Conservation (phyloP, 2,888 invertebrate species). For the Chrysolina haemoptera region DNA sequence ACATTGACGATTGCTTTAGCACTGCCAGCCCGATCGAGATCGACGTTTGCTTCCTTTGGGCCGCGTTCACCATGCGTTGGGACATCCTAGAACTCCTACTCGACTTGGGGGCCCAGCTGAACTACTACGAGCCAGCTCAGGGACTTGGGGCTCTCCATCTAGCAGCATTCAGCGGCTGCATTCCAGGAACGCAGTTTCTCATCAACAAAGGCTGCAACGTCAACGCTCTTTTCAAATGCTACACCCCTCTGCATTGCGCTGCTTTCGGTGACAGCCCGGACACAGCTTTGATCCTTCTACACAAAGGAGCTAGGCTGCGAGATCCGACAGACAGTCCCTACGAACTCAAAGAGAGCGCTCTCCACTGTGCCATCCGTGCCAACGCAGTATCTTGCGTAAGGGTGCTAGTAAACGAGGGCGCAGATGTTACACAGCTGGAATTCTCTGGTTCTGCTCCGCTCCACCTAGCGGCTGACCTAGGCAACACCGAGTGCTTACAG, state of each 20-base stretch:
- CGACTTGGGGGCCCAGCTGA: constrained; percentile 46
- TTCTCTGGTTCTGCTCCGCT: constrained; percentile 86
- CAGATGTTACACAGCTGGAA: constrained; percentile 82
- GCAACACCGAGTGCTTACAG: constrained; percentile 80
- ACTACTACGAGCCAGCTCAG: constrained; percentile 78
- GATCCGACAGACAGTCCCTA: constrained; percentile 75
- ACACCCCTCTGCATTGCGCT: constrained; percentile 90
- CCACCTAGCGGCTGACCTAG: constrained; percentile 86
- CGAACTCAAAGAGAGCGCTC: constrained; percentile 80
- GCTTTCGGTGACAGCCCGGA: constrained; percentile 89
- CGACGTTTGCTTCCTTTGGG: constrained; percentile 81
- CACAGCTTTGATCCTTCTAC: constrained; percentile 83
- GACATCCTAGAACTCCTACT: constrained; percentile 77
- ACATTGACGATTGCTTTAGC: constrained; percentile 70
- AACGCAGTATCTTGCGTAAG: constrained; percentile 84
- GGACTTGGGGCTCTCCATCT: constrained; percentile 84
- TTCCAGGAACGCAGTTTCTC: constrained; percentile 79
- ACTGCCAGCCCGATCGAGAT: constrained; percentile 77
- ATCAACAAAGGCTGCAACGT: constrained; percentile 79
- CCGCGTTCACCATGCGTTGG: constrained; percentile 80
- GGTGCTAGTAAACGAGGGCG: constrained; percentile 81
- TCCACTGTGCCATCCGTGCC: constrained; percentile 90
- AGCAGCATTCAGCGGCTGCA: constrained; percentile 83
- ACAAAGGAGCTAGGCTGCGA: constrained; percentile 78
- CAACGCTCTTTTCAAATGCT: constrained; percentile 79